A percentile compares a stretch with the other conserved stretches of the same genome.
phyloP scores from a whole-genome alignment of 2,113 vertebrate genomes.

The Asarcornis scutulata region DNA sequence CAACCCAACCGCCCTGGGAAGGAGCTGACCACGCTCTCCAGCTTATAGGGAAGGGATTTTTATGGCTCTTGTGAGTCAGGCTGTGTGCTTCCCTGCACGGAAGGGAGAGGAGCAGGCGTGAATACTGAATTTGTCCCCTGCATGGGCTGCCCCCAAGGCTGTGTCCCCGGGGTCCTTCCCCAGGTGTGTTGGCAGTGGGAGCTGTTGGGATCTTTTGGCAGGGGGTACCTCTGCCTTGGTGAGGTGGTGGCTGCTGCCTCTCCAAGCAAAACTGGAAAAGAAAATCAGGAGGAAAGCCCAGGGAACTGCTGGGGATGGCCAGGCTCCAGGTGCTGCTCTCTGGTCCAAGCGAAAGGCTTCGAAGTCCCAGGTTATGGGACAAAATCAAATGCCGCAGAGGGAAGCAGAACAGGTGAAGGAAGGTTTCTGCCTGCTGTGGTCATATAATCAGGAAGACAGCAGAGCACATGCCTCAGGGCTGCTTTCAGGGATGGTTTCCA shows the following conservation, averaged over 20 bases:
- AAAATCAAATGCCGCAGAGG: background rate
- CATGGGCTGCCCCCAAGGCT: background rate
- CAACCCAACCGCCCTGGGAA: background rate
- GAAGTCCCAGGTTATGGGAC: background rate
- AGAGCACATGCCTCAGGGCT: background rate
- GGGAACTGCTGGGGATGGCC: background rate
- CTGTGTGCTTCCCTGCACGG: background rate
- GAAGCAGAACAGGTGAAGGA: background rate
- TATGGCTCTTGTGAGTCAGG: background rate
- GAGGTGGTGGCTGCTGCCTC: background rate
- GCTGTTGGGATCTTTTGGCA: fast-evolving
- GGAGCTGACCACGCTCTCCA: background rate
- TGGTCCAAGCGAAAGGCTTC: background rate
- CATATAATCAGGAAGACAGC: fast-evolving
- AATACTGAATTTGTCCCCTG: background rate
- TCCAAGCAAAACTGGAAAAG: background rate
- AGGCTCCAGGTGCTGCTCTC: background rate
- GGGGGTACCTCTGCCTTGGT: fast-evolving
- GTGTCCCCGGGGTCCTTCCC: background rate
- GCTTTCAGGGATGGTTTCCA: background rate
- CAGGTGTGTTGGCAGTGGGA: background rate
- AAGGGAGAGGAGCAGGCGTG: background rate
- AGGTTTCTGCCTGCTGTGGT: background rate
- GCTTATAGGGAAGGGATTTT: background rate
- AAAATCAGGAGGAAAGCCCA: background rate